A percentile compares a stretch with the other conserved stretches of the same genome.
Evolutionary conservation across 2,113 vertebrate genomes (phyloP).

Genomic region (Athene noctua): DNA sequence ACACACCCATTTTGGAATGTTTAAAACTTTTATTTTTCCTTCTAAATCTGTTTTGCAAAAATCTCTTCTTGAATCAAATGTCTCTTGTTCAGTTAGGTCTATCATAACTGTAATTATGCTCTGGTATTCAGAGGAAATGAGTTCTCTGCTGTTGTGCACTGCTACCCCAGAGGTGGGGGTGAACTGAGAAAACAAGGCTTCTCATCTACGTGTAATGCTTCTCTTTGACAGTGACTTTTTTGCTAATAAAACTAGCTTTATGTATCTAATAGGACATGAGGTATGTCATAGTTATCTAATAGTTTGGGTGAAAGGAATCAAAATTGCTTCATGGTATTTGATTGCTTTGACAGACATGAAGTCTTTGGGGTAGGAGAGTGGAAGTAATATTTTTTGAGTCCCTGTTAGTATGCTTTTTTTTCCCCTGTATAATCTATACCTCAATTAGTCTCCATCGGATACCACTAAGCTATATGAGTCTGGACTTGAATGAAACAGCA

Average conservation of each 20-base stretch:
- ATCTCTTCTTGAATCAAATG: neutral
- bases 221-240: neutral
- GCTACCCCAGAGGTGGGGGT: neutral
- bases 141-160: neutral
- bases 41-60: neutral
- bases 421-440: neutral
- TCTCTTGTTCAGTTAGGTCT: neutral
- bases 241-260: neutral
- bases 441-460: neutral
- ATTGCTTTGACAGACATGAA: neutral
- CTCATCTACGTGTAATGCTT: neutral
- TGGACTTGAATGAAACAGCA: neutral
- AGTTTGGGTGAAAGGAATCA: neutral
- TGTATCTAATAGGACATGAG: neutral
- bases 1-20: neutral
- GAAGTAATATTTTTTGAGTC: neutral
- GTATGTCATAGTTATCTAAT: neutral
- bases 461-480: neutral
- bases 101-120: neutral
- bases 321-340: neutral
- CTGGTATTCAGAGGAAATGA: neutral
- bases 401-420: neutral
- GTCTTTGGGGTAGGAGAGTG: neutral
- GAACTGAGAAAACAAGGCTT: neutral
- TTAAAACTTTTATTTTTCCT: neutral